Conservation (phyloP, 2,797 vertebrate genomes). For the Amblyopsis hoosieri region DNA sequence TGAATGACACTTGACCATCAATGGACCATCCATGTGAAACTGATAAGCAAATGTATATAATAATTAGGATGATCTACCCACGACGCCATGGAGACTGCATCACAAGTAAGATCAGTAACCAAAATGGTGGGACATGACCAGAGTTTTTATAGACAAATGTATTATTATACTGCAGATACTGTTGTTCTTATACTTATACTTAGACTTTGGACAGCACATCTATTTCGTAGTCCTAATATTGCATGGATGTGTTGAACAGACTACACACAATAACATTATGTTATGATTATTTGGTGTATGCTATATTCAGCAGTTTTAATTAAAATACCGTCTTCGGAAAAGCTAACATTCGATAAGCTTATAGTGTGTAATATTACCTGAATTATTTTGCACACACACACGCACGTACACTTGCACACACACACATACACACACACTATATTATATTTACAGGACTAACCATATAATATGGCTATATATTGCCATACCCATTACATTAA, state of each 20-base stretch:
- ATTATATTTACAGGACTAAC: too few relatives aligned
- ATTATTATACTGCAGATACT: background rate
- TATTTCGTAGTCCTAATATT: background rate
- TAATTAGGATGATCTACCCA: slow-evolving; percentile 90
- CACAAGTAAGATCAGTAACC: slow-evolving; percentile 80
- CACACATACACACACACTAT: too few relatives aligned
- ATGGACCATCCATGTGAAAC: too few relatives aligned
- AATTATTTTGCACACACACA: slow-evolving; percentile 29
- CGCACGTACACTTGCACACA: too few relatives aligned
- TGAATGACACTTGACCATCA: background rate
- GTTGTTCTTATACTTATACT: background rate
- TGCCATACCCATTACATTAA: too few relatives aligned
- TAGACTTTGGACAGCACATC: background rate
- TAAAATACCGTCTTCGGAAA: background rate
- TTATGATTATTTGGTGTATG: background rate
- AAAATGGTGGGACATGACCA: slow-evolving; percentile 67
- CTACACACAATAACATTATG: slow-evolving; percentile 1
- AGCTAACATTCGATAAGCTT: background rate
- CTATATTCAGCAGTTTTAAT: background rate
- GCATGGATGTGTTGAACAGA: background rate
- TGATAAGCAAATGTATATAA: slow-evolving; percentile 76
- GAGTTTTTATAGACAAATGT: slow-evolving; percentile 33
- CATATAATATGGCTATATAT: too few relatives aligned
- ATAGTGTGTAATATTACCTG: slow-evolving; percentile 37
- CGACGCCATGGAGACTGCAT: slow-evolving; percentile 96